These are phyloP conservation scores for Eristalis tenax DNA, from an alignment of 2,888 invertebrate genomes.

Conservation along the genomic window DNA sequence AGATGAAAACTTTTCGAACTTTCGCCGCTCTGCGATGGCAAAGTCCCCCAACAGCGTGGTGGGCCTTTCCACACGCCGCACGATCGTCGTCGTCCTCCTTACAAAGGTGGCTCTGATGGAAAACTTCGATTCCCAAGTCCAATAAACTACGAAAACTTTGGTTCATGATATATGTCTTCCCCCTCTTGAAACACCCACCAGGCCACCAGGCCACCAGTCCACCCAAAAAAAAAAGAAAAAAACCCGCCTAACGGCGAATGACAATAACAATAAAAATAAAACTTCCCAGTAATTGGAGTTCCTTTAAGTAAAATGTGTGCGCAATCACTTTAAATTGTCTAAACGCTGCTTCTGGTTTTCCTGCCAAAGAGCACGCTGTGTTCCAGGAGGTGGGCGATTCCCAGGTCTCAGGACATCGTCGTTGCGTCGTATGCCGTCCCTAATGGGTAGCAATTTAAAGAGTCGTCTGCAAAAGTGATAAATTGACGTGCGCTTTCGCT, in stretches of 20 bases:
- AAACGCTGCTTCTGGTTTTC: constrained; percentile 7
- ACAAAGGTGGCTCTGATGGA: background rate
- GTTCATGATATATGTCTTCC: constrained; percentile 30
- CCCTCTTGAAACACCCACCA: background rate
- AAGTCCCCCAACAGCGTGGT: background rate
- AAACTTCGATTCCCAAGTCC: constrained; percentile 55
- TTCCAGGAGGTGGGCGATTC: no score
- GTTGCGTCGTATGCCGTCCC: constrained; percentile 1
- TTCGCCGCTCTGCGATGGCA: background rate
- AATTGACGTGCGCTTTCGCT: constrained; percentile 45
- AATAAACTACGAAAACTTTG: constrained; percentile 58
- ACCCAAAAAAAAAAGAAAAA: no score
- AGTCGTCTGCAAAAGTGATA: constrained; percentile 55
- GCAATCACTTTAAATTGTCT: constrained; percentile 67
- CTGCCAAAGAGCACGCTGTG: background rate
- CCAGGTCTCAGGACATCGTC: background rate
- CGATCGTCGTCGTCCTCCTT: background rate
- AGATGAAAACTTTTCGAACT: background rate
- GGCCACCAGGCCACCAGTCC: background rate
- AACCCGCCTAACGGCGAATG: constrained; percentile 31
- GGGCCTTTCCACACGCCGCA: background rate
- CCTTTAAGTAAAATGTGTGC: constrained; percentile 66
- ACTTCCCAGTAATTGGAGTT: constrained; percentile 64
- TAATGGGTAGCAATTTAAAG: constrained; percentile 66
- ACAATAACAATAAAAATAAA: constrained; percentile 67